Evolutionary conservation across 2,888 invertebrate genomes (phyloP), one percentile per base, ranked within the genome.

Genomic region (Luffia ferchaultella): DNA sequence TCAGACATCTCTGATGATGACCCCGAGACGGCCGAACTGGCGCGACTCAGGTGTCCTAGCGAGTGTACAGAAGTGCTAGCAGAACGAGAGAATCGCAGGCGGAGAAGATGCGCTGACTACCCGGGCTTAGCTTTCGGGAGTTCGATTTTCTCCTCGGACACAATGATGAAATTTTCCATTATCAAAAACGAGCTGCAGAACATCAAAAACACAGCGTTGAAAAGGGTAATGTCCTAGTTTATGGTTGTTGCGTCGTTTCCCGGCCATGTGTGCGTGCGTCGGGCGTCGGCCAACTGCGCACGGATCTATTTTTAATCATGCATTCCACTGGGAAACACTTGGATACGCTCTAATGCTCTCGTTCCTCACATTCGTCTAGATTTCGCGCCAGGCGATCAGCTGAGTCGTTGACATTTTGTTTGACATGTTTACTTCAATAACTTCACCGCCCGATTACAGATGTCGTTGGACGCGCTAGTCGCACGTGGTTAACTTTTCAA

Each of bases 111-210:
- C 76, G 91, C 95, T 42, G 96, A 96, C 71, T 96, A 96, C 80
- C 96, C 96, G 0, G 96, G 96, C 20, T 79, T 96, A 53, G 95
- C 95, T 1, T 95, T 96, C 70, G 95, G 94, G 49, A 91, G 93
- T 60, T 95, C 95, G 56, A 93, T 96, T 69, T 96, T 96, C 84
- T 96, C 95, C 68, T 96, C 97, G 52, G 97, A 96, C 72, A 97
- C 97, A 9, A 92, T 97, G 90, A 97, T 98, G 93, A 97, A 97
- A 86, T 97, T 97, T 80, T 95, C 93, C 75, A 92, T 98, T 61
- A 98, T 98, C 73, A 91, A 92, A 75, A 97, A 97, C 77, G 98
- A 98, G 86, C 88, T 98, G 73, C 96, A 97, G 86, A 98, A 98
- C 86, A 96, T 97, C 75, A 94, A 95, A 89, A 93, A 95, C 76